Base-by-base conservation (phyloP, 2,797 vertebrate species). In the Pitangus sulphuratus region DNA sequence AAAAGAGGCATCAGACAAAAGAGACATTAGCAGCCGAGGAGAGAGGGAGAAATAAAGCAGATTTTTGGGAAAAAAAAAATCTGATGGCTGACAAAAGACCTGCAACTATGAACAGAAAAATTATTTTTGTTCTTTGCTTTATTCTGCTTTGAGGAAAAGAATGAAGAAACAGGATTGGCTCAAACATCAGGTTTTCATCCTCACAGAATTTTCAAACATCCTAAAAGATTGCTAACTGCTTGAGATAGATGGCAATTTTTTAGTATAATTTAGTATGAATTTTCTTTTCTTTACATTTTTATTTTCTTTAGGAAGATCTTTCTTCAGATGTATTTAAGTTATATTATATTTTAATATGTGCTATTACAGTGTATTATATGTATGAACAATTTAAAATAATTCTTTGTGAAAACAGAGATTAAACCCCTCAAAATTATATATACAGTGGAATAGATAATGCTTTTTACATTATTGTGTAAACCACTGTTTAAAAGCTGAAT, bases 21-120 rank as follows among this genome's bases (percentile, higher is more conserved):
- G 16, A 64, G 16, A 4, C 26, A 48, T 77, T 44, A 61, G 11
- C 19, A 69, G 13, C 6, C 50, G 44, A 61, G 10, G 11, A 37
- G 9, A n/a, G 15, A n/a, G 7, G 31, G 15, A 69, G 9, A 33
- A 2, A 21, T 9, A 87, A 31, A 30, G 5, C 60, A 24, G 5
- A 57, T 61, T 18, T 31, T 47, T 8, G 1, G 3, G 8, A 0
- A 3, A 33, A 28, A 40, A 47, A 37, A 20, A 54, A 11, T 33
- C 20, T 0, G 10, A 12, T 40, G 5, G 0, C 18, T 48, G 5
- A 24, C 8, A 78, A 50, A 76, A 66, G 12, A 3, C 2, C 3
- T 50, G 26, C 11, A 64, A 33, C 9, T 25, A 6, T 15, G 10
- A 85, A 75, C 5, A 56, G 12, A 75, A 81, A 42, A 58, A 39